A percentile compares a stretch with the other conserved stretches of the same genome.
These are phyloP conservation scores for Amphiprion clarkii DNA, from an alignment of 2,797 vertebrate species.

Conservation along the genomic window DNA sequence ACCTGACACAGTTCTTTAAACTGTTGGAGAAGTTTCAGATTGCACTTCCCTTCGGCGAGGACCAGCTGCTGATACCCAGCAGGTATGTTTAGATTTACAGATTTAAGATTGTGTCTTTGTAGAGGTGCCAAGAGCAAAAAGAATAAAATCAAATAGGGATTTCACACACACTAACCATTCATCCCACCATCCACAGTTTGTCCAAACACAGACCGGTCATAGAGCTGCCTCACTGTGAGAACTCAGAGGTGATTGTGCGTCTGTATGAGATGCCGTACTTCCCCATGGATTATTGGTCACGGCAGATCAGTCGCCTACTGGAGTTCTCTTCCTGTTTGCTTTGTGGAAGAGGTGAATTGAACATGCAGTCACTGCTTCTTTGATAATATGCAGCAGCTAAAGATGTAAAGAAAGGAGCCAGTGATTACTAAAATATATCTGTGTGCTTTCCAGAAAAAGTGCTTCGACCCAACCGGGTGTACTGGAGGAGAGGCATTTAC, in stretches of 20 bases:
- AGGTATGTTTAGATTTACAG: slow-evolving; percentile 80
- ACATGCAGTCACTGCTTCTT: neutral
- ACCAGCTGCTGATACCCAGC: slow-evolving; percentile 94
- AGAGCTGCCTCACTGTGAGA: slow-evolving; percentile 95
- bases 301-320: slow-evolving; percentile 93
- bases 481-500: slow-evolving; percentile 96
- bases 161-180: neutral
- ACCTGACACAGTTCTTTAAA: slow-evolving; percentile 92
- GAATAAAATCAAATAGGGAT: neutral
- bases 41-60: slow-evolving; percentile 92
- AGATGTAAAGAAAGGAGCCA: neutral
- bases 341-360: slow-evolving; percentile 88
- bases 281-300: slow-evolving; percentile 98
- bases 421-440: neutral
- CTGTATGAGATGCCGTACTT: slow-evolving; percentile 98
- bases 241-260: slow-evolving; percentile 94
- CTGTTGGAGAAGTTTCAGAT: slow-evolving; percentile 98
- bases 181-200: slow-evolving; percentile 81
- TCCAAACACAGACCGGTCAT: slow-evolving; percentile 93
- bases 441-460: slow-evolving; percentile 83
- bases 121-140: neutral
- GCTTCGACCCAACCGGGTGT: slow-evolving; percentile 91
- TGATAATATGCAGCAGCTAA: neutral
- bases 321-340: slow-evolving; percentile 93
- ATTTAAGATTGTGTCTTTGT: slow-evolving; percentile 10